Conservation (phyloP, 1,140 invertebrate genomes). For the Camponotus pennsylvanicus region DNA sequence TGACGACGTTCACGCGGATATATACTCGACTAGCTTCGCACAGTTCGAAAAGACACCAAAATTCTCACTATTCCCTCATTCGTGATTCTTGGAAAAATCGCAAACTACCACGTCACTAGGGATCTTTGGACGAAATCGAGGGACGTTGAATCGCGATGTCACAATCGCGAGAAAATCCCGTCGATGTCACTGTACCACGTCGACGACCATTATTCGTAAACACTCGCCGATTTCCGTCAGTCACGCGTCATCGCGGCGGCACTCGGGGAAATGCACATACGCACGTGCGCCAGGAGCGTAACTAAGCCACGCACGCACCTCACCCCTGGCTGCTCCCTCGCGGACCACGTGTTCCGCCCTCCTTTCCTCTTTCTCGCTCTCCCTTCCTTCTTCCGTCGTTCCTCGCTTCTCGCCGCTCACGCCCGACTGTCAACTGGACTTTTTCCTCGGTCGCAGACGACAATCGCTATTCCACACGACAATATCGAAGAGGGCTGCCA, state of each 20-base stretch:
- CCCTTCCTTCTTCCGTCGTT: slow-evolving; percentile 17
- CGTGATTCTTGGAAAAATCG: background rate
- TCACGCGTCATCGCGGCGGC: slow-evolving; percentile 63
- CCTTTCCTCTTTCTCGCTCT: slow-evolving; percentile 42
- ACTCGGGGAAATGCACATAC: slow-evolving; percentile 61
- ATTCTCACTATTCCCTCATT: background rate
- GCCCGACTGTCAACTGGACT: slow-evolving; percentile 86
- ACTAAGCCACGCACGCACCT: slow-evolving; percentile 66
- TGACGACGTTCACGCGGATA: background rate
- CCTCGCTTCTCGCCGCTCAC: slow-evolving; percentile 51
- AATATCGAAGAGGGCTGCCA: slow-evolving; percentile 82
- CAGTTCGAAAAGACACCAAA: background rate
- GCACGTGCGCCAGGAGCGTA: slow-evolving; percentile 79
- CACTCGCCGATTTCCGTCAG: slow-evolving; percentile 46
- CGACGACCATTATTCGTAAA: background rate
- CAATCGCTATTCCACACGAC: slow-evolving; percentile 83
- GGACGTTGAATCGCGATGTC: background rate
- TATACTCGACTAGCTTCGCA: background rate
- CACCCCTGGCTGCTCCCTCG: slow-evolving; percentile 39
- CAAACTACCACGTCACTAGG: background rate
- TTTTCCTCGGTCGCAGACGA: slow-evolving; percentile 85
- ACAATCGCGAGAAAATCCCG: background rate
- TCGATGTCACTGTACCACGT: background rate
- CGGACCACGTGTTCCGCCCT: slow-evolving; percentile 67
- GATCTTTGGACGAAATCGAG: background rate